Percentiles rank a stretch among this genome's conserved stretches.
These are phyloP conservation scores for Danaus chrysippus DNA, from an alignment of 2,888 invertebrate species.

Conservation along the genomic window DNA sequence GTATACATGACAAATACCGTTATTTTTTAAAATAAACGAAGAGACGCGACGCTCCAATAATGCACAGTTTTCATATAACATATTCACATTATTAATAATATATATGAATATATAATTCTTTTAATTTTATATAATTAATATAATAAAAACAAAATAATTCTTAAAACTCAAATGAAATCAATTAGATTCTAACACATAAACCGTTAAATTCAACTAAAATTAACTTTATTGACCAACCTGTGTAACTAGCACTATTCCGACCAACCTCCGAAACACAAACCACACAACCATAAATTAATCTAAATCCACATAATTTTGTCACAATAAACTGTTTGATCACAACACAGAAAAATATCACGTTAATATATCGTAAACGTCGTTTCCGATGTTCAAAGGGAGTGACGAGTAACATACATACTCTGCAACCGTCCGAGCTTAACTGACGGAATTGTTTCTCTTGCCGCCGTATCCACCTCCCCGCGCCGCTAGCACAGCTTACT, in stretches of 20 bases:
- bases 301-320: conserved; percentile 23
- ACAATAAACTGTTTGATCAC: conserved; percentile 26
- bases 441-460: conserved; percentile 10
- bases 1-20: too few species aligned
- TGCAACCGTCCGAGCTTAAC: conserved; percentile 20
- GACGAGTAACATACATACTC: conserved; percentile 9
- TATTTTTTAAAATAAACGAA: too few species aligned
- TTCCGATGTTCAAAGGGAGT: background rate
- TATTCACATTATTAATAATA: too few species aligned
- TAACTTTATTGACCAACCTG: conserved; percentile 7
- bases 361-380: conserved; percentile 19
- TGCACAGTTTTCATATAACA: too few species aligned
- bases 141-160: background rate
- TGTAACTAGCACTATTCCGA: conserved; percentile 5
- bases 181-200: background rate
- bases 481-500: conserved; percentile 4
- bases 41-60: too few species aligned
- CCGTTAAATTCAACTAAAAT: conserved; percentile 1
- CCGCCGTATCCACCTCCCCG: conserved; percentile 14
- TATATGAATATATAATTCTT: too few species aligned
- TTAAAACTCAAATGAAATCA: background rate
- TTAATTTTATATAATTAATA: too few species aligned
- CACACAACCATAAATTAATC: conserved; percentile 24
- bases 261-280: conserved; percentile 19
- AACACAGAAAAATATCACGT: conserved; percentile 17